Percentiles rank a stretch among this genome's conserved stretches.
Evolutionary conservation across 1,140 invertebrate genomes (phyloP).

Genomic region (Aethina tumida): DNA sequence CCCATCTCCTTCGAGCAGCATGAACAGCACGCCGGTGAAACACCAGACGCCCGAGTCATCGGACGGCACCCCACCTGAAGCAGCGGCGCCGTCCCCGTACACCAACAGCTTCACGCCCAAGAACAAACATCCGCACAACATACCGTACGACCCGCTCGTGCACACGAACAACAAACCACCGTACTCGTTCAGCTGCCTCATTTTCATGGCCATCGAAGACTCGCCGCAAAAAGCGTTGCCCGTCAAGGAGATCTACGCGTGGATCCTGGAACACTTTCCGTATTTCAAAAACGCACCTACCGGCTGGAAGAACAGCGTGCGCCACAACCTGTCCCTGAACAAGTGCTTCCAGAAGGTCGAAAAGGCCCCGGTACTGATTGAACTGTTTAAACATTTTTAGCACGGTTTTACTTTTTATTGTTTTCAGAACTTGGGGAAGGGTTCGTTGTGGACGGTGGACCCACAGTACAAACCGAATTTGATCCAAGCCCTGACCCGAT

Average conservation of each 20-base stretch:
- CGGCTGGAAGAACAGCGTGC: constrained; percentile 96
- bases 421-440: constrained; percentile 80
- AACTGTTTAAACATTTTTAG: not conserved
- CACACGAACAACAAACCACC: constrained; percentile 84
- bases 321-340: constrained; percentile 91
- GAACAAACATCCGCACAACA: constrained; percentile 60
- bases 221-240: constrained; percentile 79
- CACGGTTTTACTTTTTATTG: constrained; percentile 7
- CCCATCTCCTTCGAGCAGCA: constrained; percentile 31
- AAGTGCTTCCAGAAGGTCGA: constrained; percentile 97
- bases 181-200: constrained; percentile 90
- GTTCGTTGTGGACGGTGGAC: constrained; percentile 91
- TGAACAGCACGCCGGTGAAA: constrained; percentile 30
- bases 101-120: constrained; percentile 18
- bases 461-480: constrained; percentile 77
- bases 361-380: constrained; percentile 59
- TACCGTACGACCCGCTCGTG: constrained; percentile 65
- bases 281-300: constrained; percentile 94
- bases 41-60: constrained; percentile 13
- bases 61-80: too few species aligned
- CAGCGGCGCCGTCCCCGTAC: too few species aligned
- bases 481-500: constrained; percentile 71
- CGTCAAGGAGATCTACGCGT: constrained; percentile 96
- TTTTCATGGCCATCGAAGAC: constrained; percentile 96
- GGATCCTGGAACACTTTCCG: constrained; percentile 94